These are phyloP conservation scores for Sander lucioperca DNA, from an alignment of 2,113 vertebrate species.

Conservation along the genomic window DNA sequence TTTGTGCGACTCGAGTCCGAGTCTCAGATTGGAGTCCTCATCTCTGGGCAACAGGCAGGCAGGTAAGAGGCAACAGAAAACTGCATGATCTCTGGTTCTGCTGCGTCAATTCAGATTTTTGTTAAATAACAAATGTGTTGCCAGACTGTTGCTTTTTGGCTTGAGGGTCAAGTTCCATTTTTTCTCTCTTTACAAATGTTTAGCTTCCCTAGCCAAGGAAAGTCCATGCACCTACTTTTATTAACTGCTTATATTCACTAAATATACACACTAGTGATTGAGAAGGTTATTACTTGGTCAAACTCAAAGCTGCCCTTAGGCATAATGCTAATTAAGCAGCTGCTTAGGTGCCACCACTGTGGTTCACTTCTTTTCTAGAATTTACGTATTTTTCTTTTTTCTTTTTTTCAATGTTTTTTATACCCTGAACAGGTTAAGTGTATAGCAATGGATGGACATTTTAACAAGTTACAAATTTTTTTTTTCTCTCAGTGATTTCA, in stretches of 20 bases:
- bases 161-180: not conserved
- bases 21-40: too few species aligned
- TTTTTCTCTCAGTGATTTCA: not conserved
- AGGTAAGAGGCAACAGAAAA: too few species aligned
- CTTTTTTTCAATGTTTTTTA: not conserved
- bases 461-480: not conserved
- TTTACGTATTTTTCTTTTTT: not conserved
- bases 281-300: not conserved
- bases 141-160: not conserved
- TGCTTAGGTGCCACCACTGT: not conserved
- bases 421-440: not conserved
- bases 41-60: too few species aligned
- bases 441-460: not conserved
- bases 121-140: too few species aligned
- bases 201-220: too few species aligned
- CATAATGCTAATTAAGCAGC: slow-evolving; percentile 1
- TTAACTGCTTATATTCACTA: not conserved
- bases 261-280: not conserved
- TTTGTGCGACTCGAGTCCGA: too few species aligned
- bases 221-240: too few species aligned
- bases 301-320: not conserved
- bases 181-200: not conserved
- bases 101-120: too few species aligned
- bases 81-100: too few species aligned
- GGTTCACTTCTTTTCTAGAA: not conserved